Conservation (phyloP, 2,113 vertebrate species). For the chimpanzee (Pan troglodytes) region NHGRI_mPanTro3-v2.1_pri NC_072421.2:15382001-15382500, state of each 20-base stretch:
- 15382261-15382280: neutral
- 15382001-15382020: no score
- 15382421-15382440: neutral
- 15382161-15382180: neutral
- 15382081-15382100: neutral
- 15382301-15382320: neutral
- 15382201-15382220: neutral
- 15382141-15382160: neutral
- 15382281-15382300: neutral
- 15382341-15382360: neutral
- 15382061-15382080: neutral
- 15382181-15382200: neutral
- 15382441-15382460: neutral
- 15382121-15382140: neutral
- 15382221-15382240: neutral
- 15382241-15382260: neutral
- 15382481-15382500: neutral
- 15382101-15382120: neutral
- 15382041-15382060: neutral
- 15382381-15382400: neutral
- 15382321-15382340: neutral
- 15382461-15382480: neutral
- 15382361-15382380: neutral
- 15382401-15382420: neutral
- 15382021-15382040: neutral